Evolutionary conservation across 53 echinoderm and acorn worm species (phyloP), one percentile per base, ranked within the genome.

Genomic region (Antedon mediterranea): DNA sequence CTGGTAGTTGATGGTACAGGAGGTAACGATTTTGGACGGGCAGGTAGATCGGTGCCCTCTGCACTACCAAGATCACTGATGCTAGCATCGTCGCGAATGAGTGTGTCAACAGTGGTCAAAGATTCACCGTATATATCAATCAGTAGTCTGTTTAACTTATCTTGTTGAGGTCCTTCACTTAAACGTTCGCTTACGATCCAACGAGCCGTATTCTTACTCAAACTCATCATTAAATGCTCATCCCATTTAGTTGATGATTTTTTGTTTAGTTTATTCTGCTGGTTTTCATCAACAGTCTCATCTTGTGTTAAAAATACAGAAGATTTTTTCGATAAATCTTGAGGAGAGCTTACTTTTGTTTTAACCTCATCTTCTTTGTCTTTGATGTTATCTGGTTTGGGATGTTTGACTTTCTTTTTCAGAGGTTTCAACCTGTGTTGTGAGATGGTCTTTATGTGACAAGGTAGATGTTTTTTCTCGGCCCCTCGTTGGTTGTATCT

Each of bases 201-300:
- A 73, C 98, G 77, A 9, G 98, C 98, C 4, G 98, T 98, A 34
- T 90, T 92, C 72, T 98, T 98, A 74, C 98, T 98, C 32, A 98
- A 82, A 76, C 93, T 82, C 83, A 90, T 77, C 75, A 98, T 80
- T 42, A 98, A 74, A 34, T 90, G 83, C n/a, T 86, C 88, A 34
- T 98, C 98, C 98, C 98, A 98, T 30, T 88, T 93, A 41, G 82
- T 80, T 6, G 90, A 82, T 72, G 84, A 76, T 73, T 76, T 82
- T 18, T 37, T 76, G 34, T 79, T 72, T 15, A 81, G 6, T 57
- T 57, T 57, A 11, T 6, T 57, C 57, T 57, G 57, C 23, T 57
- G 57, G 2, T 57, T 57, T 57, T 57, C 57, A 32, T 78, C 83
- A 26, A 80, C 81, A 29, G 77, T 72, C n/a, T 72, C 78, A 26